Evolutionary conservation across 1,140 invertebrate genomes (phyloP).

Genomic region (Planococcus citri): DNA sequence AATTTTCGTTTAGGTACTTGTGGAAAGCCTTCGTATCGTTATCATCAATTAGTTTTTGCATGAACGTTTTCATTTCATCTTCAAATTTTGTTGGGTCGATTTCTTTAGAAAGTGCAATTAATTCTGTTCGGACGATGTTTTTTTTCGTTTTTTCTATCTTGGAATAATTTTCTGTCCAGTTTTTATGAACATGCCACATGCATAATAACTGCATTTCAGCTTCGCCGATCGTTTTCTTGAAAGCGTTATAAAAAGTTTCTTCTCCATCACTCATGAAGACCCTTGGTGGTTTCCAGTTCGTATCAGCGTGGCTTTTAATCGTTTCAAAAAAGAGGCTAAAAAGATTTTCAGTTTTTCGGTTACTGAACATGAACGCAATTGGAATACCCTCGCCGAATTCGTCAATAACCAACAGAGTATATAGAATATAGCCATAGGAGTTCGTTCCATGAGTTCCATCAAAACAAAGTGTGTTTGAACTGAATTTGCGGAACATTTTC

Average conservation of each 20-base stretch:
- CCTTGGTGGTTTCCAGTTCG: neutral
- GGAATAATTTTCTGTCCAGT: neutral
- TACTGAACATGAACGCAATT: slow-evolving; percentile 22
- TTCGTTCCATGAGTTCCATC: slow-evolving; percentile 19
- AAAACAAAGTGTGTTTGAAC: slow-evolving; percentile 12
- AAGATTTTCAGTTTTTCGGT: slow-evolving; percentile 7
- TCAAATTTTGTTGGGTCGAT: neutral
- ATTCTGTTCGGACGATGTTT: neutral
- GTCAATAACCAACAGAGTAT: slow-evolving; percentile 20
- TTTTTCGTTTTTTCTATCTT: neutral
- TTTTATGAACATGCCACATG: neutral
- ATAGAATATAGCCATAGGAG: slow-evolving; percentile 22
- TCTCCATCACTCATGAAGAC: neutral
- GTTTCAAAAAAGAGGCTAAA: slow-evolving; percentile 21
- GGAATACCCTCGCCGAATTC: slow-evolving; percentile 24
- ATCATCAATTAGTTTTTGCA: neutral
- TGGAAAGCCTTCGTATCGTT: neutral
- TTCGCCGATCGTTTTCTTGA: neutral
- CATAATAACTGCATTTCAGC: neutral
- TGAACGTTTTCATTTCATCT: neutral
- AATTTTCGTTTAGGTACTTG: neutral
- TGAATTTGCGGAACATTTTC: neutral
- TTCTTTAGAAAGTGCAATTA: neutral
- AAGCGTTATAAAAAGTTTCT: neutral
- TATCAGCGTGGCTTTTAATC: neutral